Evolutionary conservation across 1,140 invertebrate species (phyloP).

Genomic region (Contarinia nasturtii): DNA sequence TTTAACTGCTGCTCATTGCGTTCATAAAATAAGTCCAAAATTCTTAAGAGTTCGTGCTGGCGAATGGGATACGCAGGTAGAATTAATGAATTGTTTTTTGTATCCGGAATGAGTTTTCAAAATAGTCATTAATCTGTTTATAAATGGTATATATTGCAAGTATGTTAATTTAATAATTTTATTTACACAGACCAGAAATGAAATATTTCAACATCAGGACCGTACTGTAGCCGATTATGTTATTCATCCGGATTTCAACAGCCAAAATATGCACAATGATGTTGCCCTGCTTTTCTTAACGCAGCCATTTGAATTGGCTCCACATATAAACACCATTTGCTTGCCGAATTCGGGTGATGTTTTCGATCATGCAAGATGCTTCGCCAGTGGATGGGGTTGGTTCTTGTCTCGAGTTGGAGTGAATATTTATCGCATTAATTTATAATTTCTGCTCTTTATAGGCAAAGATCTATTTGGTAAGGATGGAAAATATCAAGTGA

Average conservation of each 20-base stretch:
- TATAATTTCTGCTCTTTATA: slow-evolving; percentile 40
- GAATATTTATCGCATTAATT: no score
- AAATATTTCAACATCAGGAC: slow-evolving; percentile 46
- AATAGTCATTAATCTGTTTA: no score
- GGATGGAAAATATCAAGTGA: slow-evolving; percentile 36
- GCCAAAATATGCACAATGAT: slow-evolving; percentile 40
- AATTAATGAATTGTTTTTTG: no score
- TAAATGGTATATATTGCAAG: no score
- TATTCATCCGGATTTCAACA: slow-evolving; percentile 26
- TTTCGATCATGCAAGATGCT: slow-evolving; percentile 25
- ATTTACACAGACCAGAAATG: slow-evolving; percentile 50
- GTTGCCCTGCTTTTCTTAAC: slow-evolving; percentile 42
- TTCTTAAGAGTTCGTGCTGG: slow-evolving; percentile 37
- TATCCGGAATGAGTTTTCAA: no score
- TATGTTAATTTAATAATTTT: no score
- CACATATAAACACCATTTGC: slow-evolving; percentile 53
- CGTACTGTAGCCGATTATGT: slow-evolving; percentile 28
- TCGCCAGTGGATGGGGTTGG: no score
- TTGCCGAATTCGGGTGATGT: slow-evolving; percentile 30
- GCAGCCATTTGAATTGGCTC: slow-evolving; percentile 30
- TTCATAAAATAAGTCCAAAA: slow-evolving; percentile 14
- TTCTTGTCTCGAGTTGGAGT: no score
- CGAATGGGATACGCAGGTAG: no score
- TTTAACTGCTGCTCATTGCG: slow-evolving; percentile 49
- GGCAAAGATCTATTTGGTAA: slow-evolving; percentile 38